A percentile compares a stretch with the other conserved stretches of the same genome.
These are phyloP conservation scores for Diuraphis noxia DNA, from an alignment of 1,140 invertebrate genomes.

Conservation along the genomic window DNA sequence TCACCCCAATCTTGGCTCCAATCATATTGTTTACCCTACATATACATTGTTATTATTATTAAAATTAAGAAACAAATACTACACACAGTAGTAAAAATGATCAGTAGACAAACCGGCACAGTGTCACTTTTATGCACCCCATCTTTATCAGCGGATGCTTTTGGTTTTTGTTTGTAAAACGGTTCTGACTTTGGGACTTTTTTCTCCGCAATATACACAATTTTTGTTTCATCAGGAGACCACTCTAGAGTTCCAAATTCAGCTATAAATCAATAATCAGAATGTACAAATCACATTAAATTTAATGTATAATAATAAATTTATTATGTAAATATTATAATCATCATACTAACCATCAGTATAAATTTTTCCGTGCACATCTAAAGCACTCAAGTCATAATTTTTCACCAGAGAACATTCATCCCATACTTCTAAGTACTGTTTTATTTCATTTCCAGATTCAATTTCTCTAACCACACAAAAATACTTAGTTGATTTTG, in stretches of 20 bases:
- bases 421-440: slow-evolving; percentile 75
- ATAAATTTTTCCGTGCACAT: slow-evolving; percentile 75
- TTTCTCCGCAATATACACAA: slow-evolving; percentile 81
- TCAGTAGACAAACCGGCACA: slow-evolving; percentile 63
- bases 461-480: slow-evolving; percentile 68
- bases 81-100: slow-evolving; percentile 59
- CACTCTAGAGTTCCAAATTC: slow-evolving; percentile 77
- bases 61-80: slow-evolving; percentile 65
- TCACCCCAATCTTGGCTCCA: slow-evolving; percentile 86
- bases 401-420: slow-evolving; percentile 64
- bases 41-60: background rate
- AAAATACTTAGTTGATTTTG: slow-evolving; percentile 65
- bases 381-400: slow-evolving; percentile 70
- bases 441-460: slow-evolving; percentile 65
- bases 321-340: slow-evolving; percentile 48
- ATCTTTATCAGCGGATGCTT: background rate
- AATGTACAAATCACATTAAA: background rate
- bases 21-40: slow-evolving; percentile 76
- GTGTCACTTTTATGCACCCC: background rate
- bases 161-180: slow-evolving; percentile 70
- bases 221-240: slow-evolving; percentile 70
- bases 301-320: slow-evolving; percentile 55
- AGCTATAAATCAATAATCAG: slow-evolving; percentile 61
- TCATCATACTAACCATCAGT: slow-evolving; percentile 64
- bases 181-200: slow-evolving; percentile 74